phyloP scores from a whole-genome alignment of 2,888 invertebrate genomes.

The Perizoma flavofasciatum region DNA sequence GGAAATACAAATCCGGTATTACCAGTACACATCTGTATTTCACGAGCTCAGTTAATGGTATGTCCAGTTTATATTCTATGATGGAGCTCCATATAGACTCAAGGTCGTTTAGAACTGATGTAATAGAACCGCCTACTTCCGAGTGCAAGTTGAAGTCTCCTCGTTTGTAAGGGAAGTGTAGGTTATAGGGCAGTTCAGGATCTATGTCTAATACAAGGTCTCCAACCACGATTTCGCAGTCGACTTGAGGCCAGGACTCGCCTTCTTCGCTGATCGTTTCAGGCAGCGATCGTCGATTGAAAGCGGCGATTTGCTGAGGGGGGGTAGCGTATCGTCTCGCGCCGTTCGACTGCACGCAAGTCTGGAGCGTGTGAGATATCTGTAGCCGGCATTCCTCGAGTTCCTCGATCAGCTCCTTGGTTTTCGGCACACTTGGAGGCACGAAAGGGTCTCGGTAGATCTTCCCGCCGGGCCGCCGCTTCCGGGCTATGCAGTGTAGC shows the following conservation, averaged over 20 bases:
- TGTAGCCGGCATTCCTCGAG: slow-evolving; percentile 93
- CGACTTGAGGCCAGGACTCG: slow-evolving; percentile 86
- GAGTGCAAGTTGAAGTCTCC: slow-evolving; percentile 94
- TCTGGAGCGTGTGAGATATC: slow-evolving; percentile 93
- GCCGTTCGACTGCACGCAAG: slow-evolving; percentile 93
- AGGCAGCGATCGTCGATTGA: slow-evolving; percentile 91
- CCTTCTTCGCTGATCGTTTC: slow-evolving; percentile 85
- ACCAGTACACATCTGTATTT: slow-evolving; percentile 94
- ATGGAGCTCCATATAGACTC: slow-evolving; percentile 95
- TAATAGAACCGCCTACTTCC: slow-evolving; percentile 93
- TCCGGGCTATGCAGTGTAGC: slow-evolving; percentile 93
- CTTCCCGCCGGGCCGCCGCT: slow-evolving; percentile 81
- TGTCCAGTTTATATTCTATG: slow-evolving; percentile 89
- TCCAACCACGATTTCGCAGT: slow-evolving; percentile 88
- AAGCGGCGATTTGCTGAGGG: slow-evolving; percentile 94
- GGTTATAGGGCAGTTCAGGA: slow-evolving; percentile 89
- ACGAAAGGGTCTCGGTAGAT: slow-evolving; percentile 86
- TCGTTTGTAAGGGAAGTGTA: slow-evolving; percentile 95
- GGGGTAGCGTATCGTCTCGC: slow-evolving; percentile 92
- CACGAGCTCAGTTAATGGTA: slow-evolving; percentile 87
- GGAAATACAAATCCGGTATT: slow-evolving; percentile 95
- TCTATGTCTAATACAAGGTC: slow-evolving; percentile 89
- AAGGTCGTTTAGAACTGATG: slow-evolving; percentile 92
- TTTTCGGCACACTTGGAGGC: slow-evolving; percentile 86
- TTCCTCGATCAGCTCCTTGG: slow-evolving; percentile 88